Base-by-base conservation (phyloP, 2,888 invertebrate genomes). In the Himalopsyche anomala region DNA sequence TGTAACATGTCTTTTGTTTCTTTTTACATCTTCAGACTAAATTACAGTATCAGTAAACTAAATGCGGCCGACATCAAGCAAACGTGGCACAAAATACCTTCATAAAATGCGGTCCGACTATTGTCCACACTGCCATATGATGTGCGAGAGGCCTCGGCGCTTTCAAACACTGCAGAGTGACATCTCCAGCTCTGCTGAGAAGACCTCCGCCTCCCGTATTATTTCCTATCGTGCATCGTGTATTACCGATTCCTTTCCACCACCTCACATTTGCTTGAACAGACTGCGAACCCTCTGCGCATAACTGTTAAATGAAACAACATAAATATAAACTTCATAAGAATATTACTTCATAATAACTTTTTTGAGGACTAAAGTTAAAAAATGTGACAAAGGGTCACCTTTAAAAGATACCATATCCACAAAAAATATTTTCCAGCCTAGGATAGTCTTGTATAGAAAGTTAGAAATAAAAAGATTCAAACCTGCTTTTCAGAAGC, bases 41-140 rank as follows among this genome's bases (percentile, higher is more conserved):
- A 19, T n/a, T 62, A 28, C 2, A 79, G 4, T 28, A 28, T 1
- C 28, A 28, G 28, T 38, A 36, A 80, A 12, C 9, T 19, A 19
- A 11, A 80, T 9, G 80, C 38, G 28, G 42, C 40, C 12, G 38
- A 9, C 38, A 19, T 11, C n/a, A 38, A 80, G n/a, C 4, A 80
- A 80, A 80, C 15, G 9, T 80, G 15, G 2, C 9, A 12, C 42
- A 40, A 56, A 36, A 83, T 80, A 96, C 96, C 94, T 99, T 98
- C 95, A 98, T 98, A 85, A 99, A 95, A 91, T 99, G 98, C 0
- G 98, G 97, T 0, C 98, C 97, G 0, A 98, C 96, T 0, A 98
- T 96, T 15, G 97, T 97, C 99, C 99, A 99, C 38, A 96, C 95
- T 89, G 96, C 96, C 95, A 99, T 97, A 84, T 98, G 95, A 90